These are phyloP conservation scores for Meiosimyza platycephala DNA, from an alignment of 2,888 invertebrate genomes.

Conservation along the genomic window DNA sequence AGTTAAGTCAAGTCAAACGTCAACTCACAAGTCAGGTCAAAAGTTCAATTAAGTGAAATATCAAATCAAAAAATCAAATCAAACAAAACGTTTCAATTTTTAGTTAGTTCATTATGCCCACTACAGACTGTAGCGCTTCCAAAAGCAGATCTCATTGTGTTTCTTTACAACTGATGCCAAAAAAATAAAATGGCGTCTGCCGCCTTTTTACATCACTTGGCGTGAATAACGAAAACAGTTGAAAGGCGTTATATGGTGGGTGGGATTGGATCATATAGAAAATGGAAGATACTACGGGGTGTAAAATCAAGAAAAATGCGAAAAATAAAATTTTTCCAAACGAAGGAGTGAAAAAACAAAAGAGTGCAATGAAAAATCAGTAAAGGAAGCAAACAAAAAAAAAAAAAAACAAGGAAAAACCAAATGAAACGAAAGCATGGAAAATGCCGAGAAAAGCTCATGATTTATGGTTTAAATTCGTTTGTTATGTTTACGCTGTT, in stretches of 20 bases:
- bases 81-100: too few species aligned
- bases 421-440: constrained; percentile 45
- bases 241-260: constrained; percentile 4
- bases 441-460: constrained; percentile 61
- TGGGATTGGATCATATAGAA: neutral
- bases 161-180: constrained; percentile 17
- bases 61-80: too few species aligned
- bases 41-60: too few species aligned
- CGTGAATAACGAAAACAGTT: constrained; percentile 6
- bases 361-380: neutral
- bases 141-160: too few species aligned
- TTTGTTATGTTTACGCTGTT: constrained; percentile 31
- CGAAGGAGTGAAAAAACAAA: constrained; percentile 31
- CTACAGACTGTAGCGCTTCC: neutral
- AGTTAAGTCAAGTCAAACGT: too few species aligned
- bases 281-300: neutral
- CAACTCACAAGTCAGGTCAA: too few species aligned
- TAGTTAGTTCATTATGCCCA: neutral
- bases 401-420: constrained; percentile 20
- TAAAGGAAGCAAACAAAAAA: constrained; percentile 19
- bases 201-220: too few species aligned
- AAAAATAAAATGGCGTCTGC: constrained; percentile 5
- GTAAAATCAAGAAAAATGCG: constrained; percentile 53
- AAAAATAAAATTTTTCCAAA: constrained; percentile 43
- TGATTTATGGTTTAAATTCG: constrained; percentile 65